Evolutionary conservation across 2,888 invertebrate genomes (phyloP), one percentile per base, ranked within the genome.

Genomic region (Abscondita cerata): DNA sequence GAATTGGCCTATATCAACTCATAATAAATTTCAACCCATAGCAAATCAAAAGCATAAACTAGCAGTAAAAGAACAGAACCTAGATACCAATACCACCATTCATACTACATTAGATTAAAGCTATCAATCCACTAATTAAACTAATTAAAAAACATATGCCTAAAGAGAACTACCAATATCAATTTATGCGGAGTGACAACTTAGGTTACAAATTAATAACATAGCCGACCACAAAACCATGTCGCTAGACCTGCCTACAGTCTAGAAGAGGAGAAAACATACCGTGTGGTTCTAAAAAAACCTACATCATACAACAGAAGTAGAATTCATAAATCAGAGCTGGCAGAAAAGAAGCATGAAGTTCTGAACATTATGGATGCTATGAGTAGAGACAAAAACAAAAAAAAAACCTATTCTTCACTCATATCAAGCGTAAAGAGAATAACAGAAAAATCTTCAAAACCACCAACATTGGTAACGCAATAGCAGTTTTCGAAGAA

Each of bases 391-490:
- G 36, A 36, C 2, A 36, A 9, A 36, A 36, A 36, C 36, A 36
- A 36, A 36, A 36, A 11, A 36, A 36, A 11, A 36, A 36, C 11
- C 36, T 54, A 19, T 44, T 54, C 46, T 55, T 55, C 18, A 47
- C 47, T 19, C 36, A 47, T 12, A 47, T 55, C 20, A 55, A 55
- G 18, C 47, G 55, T 11, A 48, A 47, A 20, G 20, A 19, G 19
- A 55, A 48, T 36, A 55, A 55, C 31, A 47, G 47, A 6, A 34
- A 48, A 5, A 55, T 55, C 12, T 47, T 55, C 20, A 48, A 55
- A 48, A 55, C 47, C 18, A 48, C 46, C 16, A 19, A 55, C 55
- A 55, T 47, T 36, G 47, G 25, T 36, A 55, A 55, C 47, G 48
- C 55, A 38, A 55, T 55, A 31, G 40, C 47, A 5, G 44, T 46